phyloP scores from a whole-genome alignment of 2,888 invertebrate species.

The Troides oblongomaculatus region DNA sequence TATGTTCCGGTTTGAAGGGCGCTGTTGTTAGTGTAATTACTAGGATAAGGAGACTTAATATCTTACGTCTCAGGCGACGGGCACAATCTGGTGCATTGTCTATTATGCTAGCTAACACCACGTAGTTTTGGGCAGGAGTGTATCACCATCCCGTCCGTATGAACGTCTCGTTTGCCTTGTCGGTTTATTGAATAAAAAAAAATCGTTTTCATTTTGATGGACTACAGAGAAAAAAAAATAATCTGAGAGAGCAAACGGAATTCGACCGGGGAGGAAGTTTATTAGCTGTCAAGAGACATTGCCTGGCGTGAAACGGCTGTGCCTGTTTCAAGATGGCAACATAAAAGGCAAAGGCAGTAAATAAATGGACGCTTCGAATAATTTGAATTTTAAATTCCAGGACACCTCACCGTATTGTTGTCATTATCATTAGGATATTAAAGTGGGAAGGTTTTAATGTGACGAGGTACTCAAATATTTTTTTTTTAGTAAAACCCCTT shows the following conservation, averaged over 20 bases:
- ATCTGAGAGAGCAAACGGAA: slow-evolving; percentile 9
- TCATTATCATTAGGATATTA: not conserved
- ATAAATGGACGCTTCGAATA: slow-evolving; percentile 2
- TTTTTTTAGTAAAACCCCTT: too few relatives aligned
- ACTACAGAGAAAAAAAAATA: not conserved
- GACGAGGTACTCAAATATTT: too few relatives aligned
- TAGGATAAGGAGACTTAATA: too few relatives aligned
- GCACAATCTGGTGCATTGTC: too few relatives aligned
- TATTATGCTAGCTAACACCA: too few relatives aligned
- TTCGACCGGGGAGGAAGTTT: slow-evolving; percentile 6
- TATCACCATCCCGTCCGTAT: too few relatives aligned
- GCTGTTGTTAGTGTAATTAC: too few relatives aligned
- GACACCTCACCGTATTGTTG: not conserved
- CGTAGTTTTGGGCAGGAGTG: too few relatives aligned
- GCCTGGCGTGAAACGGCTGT: slow-evolving; percentile 7
- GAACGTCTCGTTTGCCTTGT: too few relatives aligned
- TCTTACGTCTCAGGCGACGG: too few relatives aligned
- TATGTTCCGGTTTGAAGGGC: too few relatives aligned
- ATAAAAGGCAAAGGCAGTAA: slow-evolving; percentile 12
- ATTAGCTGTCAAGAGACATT: slow-evolving; percentile 18
- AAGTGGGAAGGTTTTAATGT: not conserved
- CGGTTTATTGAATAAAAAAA: too few relatives aligned
- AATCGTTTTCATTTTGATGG: slow-evolving; percentile 1
- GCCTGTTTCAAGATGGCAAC: slow-evolving; percentile 1
- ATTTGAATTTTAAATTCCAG: slow-evolving; percentile 10